Evolutionary conservation across 2,113 vertebrate genomes (phyloP).

Genomic region (Ceyx melanurus): DNA sequence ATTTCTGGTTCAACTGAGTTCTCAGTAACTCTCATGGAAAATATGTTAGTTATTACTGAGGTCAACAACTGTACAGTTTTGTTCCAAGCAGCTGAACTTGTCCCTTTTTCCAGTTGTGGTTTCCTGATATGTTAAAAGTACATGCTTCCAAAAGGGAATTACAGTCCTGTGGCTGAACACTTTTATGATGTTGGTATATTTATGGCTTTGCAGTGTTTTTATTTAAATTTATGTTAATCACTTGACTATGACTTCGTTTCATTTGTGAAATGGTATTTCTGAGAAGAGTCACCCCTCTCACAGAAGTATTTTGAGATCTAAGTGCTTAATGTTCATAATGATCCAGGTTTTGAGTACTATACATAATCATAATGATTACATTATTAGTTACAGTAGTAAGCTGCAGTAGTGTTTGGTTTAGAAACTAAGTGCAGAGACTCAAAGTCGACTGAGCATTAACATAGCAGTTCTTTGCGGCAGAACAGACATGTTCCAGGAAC

Average conservation of each 20-base stretch:
- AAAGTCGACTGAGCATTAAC: not conserved
- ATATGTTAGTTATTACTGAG: not conserved
- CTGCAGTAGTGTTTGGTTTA: not conserved
- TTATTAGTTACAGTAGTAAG: not conserved
- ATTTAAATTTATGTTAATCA: not conserved
- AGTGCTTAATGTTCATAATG: not conserved
- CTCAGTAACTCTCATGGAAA: not conserved
- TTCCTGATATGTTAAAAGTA: not conserved
- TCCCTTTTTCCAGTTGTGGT: not conserved
- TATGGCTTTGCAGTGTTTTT: not conserved
- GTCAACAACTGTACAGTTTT: not conserved
- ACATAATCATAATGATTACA: too few relatives aligned
- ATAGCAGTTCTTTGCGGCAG: not conserved
- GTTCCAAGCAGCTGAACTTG: not conserved
- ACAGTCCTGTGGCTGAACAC: not conserved
- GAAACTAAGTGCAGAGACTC: not conserved
- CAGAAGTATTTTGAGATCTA: not conserved
- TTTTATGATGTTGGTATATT: not conserved
- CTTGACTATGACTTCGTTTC: not conserved
- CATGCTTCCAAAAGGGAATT: not conserved
- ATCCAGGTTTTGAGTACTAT: not conserved
- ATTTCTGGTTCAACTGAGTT: not conserved
- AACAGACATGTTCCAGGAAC: not conserved
- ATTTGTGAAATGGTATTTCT: not conserved
- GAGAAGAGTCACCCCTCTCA: not conserved